Evolutionary conservation across 2,888 invertebrate genomes (phyloP).

Genomic region (Brenthis hecate): DNA sequence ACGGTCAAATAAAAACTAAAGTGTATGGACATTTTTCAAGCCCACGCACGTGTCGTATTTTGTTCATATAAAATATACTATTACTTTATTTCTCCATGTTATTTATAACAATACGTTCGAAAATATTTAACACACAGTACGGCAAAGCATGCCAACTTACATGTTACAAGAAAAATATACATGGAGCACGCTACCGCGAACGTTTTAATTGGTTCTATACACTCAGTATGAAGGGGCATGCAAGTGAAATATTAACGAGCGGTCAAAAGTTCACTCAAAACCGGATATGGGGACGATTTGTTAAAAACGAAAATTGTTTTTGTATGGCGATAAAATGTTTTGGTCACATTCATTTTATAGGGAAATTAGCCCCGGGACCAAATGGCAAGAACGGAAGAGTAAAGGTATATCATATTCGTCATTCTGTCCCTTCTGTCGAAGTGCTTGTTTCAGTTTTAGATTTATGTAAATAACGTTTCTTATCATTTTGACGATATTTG

Average conservation of each 20-base stretch:
- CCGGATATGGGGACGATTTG: constrained; percentile 18
- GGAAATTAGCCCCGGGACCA: too few relatives aligned
- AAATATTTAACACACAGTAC: constrained; percentile 37
- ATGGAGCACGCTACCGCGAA: constrained; percentile 42
- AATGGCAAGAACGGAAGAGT: too few relatives aligned
- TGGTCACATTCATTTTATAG: not conserved
- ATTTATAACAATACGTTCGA: constrained; percentile 23
- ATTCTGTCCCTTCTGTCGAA: too few relatives aligned
- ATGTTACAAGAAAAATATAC: constrained; percentile 43
- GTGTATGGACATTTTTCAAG: too few relatives aligned
- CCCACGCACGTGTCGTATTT: not conserved
- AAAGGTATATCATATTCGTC: too few relatives aligned
- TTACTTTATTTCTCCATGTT: constrained; percentile 6
- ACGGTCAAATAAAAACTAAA: too few relatives aligned
- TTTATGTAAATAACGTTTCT: too few relatives aligned
- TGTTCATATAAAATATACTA: not conserved
- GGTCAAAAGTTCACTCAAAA: constrained; percentile 30
- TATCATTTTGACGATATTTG: too few relatives aligned
- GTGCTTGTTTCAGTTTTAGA: too few relatives aligned
- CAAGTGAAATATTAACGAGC: constrained; percentile 33
- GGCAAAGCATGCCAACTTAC: constrained; percentile 40
- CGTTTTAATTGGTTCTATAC: constrained; percentile 45
- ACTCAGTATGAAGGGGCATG: constrained; percentile 38
- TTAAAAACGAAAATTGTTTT: constrained; percentile 10
- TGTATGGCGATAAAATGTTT: not conserved